Evolutionary conservation across 2,888 invertebrate genomes (phyloP), one percentile per base, ranked within the genome.

Genomic region (Sarcophaga caerulescens): DNA sequence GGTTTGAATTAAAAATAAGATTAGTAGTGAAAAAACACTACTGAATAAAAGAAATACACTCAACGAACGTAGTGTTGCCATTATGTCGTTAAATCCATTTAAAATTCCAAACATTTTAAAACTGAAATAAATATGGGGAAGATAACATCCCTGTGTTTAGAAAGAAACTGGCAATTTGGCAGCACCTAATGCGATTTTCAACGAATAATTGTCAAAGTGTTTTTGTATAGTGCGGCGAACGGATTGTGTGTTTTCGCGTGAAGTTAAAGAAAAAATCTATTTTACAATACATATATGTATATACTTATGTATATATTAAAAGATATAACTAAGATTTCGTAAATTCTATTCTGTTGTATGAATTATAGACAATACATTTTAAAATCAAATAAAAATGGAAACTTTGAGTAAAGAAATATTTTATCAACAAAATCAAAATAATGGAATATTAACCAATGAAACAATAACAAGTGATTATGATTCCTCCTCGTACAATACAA

Each of bases 401-500:
- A 77, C 74, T 45, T 71, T 81, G 62, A 84, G 86, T 86, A 74
- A 74, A 65, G 59, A 86, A 52, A 81, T 86, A 63, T 78, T 70
- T 60, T 78, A 75, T 84, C 74, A 80, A 68, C 45, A 84, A 63
- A 85, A 79, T 75, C 23, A 57, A 25, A 81, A 74, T 79, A 23
- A 75, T 70, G 23, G 66, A n/a, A 62, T 77, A 66, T 68, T 84
- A 25, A 12, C 62, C n/a, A 80, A 68, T 65, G 65, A 74, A 74
- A 75, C 60, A 66, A 65, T 77, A 82, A 81, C 85, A 77, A 80
- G 77, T 78, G 83, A 83, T 47, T 85, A 80, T 52, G 83, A 83
- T 35, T 79, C 79, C 44, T 77, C 83, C n/a, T 65, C 83, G 17
- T 86, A 75, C 59, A 86, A 78, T 62, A 77, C 80, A 73, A 80